Evolutionary conservation across 1,140 invertebrate genomes (phyloP), one percentile per base, ranked within the genome.

Genomic region (Drosophila paulistorum): DNA sequence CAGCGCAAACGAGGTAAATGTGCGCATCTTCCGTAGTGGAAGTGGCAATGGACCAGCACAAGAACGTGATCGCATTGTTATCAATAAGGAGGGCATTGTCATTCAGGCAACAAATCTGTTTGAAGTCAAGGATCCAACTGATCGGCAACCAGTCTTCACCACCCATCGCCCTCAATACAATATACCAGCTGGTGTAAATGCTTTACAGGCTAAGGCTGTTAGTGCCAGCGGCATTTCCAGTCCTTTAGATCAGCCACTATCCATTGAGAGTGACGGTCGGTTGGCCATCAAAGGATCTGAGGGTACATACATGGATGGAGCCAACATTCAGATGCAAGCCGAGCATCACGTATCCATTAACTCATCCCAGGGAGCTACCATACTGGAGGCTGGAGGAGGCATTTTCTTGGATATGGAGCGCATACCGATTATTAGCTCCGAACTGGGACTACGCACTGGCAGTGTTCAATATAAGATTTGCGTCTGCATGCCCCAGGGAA

Each of bases 401-500:
- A 93, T 97, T 1, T 95, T 93, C 42, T 92, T 97, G 0, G 95
- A 97, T 84, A 93, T 96, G 0, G 94, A 95, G 72, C 94, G 94
- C 67, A 93, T 97, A 54, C 96, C 96, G 0, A 94, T 96, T 35
- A 95, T 93, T 6, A 93, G 94, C 0, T 90, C 93, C 1, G 93
- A 92, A 63, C 92, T 93, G 55, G 82, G 90, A 63, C 85, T 92
- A 11, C 91, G 92, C 23, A 91, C 90, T 17, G 93, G 92, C 66
- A 87, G 92, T 76, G 81, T 92, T 0, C 96, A 97, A 84, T 98
- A 95, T 84, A 97, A 97, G 93, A 93, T 98, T 2, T 98, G 97
- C 71, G 95, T 97, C 1, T 98, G 97, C 83, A 97, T 97, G 96
- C 96, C 97, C 0, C 93, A 95, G 68, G 97, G 97, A 0, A 96